Base-by-base conservation (phyloP, 2,888 invertebrate genomes). In the Andricus quercusramuli region DNA sequence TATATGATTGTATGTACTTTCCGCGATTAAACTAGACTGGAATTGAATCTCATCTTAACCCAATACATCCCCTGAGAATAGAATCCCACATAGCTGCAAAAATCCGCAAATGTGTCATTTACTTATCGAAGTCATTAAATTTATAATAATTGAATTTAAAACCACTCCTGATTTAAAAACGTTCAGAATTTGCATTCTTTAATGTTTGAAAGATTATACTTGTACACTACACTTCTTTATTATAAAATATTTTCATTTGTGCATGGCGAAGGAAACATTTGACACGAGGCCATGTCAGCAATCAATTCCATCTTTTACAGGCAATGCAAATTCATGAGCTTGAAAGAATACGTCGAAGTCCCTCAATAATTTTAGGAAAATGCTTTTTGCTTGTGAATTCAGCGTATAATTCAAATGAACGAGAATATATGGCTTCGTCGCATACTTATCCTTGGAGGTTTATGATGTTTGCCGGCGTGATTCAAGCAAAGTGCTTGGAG, bases 381-480 rank as follows among this genome's bases (percentile, higher is more conserved):
- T 74, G 32, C 74, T 74, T 20, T 56, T 37, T 13, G 56, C 74
- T 51, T 9, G 32, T 51, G 56, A 74, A 74, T 74, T 74, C n/a
- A 32, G 51, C 20, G 47, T 13, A 32, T 74, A 29, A 74, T 74
- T 74, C 74, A 56, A 74, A 74, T 51, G 56, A 74, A 74, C 32
- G 56, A 32, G 29, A 74, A 74, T 56, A 56, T 51, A 70, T 51
- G 32, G 13, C 56, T 56, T 56, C 56, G 80, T 65, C 78, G 78
- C 80, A 77, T 66, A 78, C 80, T 84, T 84, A 84, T 84, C 83
- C 85, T 83, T 76, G 41, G 37, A 81, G 80, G 84, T 86, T 84
- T 86, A 84, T 80, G 84, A 85, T 84, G 85, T 86, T 86, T 85
- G 79, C 79, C 78, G 76, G 78, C 59, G 62, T 20, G 68, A 79